These are phyloP conservation scores for Temnothorax rugatulus DNA, from an alignment of 2,888 invertebrate species.

Conservation along the genomic window DNA sequence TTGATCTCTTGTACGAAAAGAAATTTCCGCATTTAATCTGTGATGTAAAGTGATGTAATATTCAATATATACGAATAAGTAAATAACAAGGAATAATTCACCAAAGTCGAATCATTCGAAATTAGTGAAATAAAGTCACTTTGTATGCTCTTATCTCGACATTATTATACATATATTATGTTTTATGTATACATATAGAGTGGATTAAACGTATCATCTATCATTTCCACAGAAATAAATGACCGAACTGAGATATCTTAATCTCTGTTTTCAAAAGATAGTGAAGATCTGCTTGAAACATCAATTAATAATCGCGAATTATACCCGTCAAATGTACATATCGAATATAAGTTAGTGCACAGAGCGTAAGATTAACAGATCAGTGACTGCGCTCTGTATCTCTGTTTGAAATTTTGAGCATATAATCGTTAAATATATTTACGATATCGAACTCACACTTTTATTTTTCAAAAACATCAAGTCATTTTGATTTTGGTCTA, in stretches of 20 bases:
- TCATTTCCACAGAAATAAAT: not conserved
- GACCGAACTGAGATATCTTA: not conserved
- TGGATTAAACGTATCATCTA: not conserved
- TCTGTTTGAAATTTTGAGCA: slow-evolving; percentile 7
- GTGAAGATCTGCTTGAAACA: not conserved
- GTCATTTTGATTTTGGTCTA: not conserved
- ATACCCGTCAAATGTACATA: not conserved
- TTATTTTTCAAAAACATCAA: not conserved
- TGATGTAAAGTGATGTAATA: not conserved
- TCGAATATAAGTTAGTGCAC: not conserved
- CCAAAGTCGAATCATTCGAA: not conserved
- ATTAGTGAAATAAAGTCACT: not conserved
- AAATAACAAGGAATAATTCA: not conserved
- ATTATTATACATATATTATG: not conserved
- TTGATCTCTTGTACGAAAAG: not conserved
- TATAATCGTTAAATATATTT: not conserved
- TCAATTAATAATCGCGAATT: not conserved
- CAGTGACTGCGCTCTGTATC: not conserved
- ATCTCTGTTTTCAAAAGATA: not conserved
- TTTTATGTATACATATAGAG: not conserved
- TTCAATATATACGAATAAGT: not conserved
- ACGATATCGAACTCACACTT: not conserved
- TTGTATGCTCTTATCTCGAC: not conserved
- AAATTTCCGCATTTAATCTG: not conserved
- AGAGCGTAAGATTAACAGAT: not conserved